Percentiles rank a stretch among this genome's conserved stretches.
phyloP scores from a whole-genome alignment of 2,888 invertebrate genomes.

The Junonia oenone region DNA sequence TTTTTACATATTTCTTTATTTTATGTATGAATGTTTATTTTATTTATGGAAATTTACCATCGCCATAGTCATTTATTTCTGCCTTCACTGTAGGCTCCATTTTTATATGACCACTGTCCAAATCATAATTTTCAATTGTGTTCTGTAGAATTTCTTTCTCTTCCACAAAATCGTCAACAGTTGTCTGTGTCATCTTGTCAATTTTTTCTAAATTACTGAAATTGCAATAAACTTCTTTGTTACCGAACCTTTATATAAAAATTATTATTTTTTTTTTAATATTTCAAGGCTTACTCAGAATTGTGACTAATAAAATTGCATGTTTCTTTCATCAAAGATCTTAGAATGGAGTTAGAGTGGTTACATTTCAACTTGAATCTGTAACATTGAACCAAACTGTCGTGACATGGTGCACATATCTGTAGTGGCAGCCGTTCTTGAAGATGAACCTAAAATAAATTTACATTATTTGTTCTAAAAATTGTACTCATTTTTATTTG shows the following conservation, averaged over 20 bases:
- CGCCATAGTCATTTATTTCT: conserved; percentile 8
- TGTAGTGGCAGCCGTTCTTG: conserved; percentile 46
- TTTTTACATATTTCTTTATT: too few species aligned
- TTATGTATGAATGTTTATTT: neutral
- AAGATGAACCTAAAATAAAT: conserved; percentile 33
- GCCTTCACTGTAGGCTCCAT: conserved; percentile 5
- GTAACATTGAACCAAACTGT: conserved; percentile 50
- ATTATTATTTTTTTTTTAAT: neutral
- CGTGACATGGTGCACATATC: conserved; percentile 49
- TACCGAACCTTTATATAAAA: too few species aligned
- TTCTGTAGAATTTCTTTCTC: too few species aligned
- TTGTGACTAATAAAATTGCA: neutral
- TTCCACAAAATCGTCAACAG: conserved; percentile 7
- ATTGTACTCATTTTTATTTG: neutral
- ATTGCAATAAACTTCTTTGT: neutral
- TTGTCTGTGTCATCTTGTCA: conserved; percentile 16
- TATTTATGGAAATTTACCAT: conserved; percentile 9
- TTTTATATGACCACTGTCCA: neutral
- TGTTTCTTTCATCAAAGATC: conserved; percentile 36
- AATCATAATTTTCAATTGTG: conserved; percentile 1
- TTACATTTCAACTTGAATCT: conserved; percentile 66
- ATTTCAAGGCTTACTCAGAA: neutral
- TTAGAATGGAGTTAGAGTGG: conserved; percentile 52
- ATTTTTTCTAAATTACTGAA: neutral
- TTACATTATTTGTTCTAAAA: conserved; percentile 2